These are phyloP conservation scores for Protaetia brevitarsis DNA, from an alignment of 1,140 invertebrate genomes.

Conservation along the genomic window DNA sequence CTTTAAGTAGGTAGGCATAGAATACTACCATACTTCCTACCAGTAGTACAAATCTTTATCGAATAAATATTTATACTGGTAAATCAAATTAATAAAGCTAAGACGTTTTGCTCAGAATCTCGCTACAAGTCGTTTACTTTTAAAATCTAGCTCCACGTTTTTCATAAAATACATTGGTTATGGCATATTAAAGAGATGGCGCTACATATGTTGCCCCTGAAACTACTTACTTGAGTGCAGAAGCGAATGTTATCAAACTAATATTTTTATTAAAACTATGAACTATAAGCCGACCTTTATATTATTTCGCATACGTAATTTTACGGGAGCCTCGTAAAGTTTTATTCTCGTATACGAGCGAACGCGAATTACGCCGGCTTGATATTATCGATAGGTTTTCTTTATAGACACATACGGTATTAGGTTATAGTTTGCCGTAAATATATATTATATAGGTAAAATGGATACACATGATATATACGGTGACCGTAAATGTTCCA, in stretches of 20 bases:
- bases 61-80: too few species aligned
- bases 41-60: too few species aligned
- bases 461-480: background rate
- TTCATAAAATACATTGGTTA: too few species aligned
- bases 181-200: background rate
- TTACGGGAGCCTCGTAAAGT: slow-evolving; percentile 2
- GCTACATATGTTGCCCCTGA: too few species aligned
- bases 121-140: too few species aligned
- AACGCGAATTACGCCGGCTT: slow-evolving; percentile 1
- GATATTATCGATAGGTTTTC: slow-evolving; percentile 12
- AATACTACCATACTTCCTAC: too few species aligned
- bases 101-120: too few species aligned
- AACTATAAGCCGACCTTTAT: background rate
- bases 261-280: slow-evolving; percentile 5
- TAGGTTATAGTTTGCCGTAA: slow-evolving; percentile 12
- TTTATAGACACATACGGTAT: slow-evolving; percentile 4
- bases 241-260: background rate
- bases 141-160: too few species aligned
- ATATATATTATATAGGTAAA: slow-evolving; percentile 16
- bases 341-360: slow-evolving; percentile 3
- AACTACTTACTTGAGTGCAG: background rate
- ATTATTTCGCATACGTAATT: slow-evolving; percentile 8
- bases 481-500: background rate
- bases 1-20: too few species aligned
- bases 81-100: too few species aligned